Evolutionary conservation across 2,888 invertebrate species (phyloP).

Genomic region (Ferdinandea cuprea): DNA sequence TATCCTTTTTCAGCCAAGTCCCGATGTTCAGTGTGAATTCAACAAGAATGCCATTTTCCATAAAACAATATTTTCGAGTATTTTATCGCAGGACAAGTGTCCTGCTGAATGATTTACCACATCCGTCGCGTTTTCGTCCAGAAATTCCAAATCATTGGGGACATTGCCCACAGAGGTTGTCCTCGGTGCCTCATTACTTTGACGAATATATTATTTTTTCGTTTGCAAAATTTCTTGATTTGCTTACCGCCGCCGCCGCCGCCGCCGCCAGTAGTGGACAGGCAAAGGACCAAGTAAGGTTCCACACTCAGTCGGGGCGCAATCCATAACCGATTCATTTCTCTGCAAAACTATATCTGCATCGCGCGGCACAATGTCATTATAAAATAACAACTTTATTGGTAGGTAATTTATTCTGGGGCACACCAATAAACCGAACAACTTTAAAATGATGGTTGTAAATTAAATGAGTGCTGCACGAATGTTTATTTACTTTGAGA

Average conservation of each 20-base stretch:
- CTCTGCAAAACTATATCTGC: constrained; percentile 68
- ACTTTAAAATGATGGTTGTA: constrained; percentile 82
- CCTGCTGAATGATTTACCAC: constrained; percentile 51
- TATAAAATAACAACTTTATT: constrained; percentile 83
- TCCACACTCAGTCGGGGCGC: constrained; percentile 10
- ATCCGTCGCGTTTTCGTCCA: constrained; percentile 35
- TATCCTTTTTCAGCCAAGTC: no score
- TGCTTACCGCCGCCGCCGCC: background rate
- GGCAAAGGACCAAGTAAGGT: constrained; percentile 46
- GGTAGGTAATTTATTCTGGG: constrained; percentile 82
- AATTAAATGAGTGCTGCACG: constrained; percentile 76
- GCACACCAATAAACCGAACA: constrained; percentile 81
- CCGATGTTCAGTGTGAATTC: no score
- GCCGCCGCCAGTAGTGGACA: background rate
- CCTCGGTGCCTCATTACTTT: constrained; percentile 52
- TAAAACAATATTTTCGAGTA: background rate
- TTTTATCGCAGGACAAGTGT: constrained; percentile 45
- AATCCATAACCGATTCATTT: constrained; percentile 43
- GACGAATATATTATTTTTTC: constrained; percentile 58
- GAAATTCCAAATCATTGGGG: constrained; percentile 36
- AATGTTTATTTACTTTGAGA: constrained; percentile 67
- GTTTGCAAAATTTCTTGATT: constrained; percentile 25
- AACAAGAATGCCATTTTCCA: no score
- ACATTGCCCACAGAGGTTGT: constrained; percentile 30
- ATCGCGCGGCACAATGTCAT: constrained; percentile 78